Percentiles rank a stretch among this genome's conserved stretches.
Evolutionary conservation across 2,888 invertebrate species (phyloP).

Genomic region (Gastracanthus pulcherrimus): DNA sequence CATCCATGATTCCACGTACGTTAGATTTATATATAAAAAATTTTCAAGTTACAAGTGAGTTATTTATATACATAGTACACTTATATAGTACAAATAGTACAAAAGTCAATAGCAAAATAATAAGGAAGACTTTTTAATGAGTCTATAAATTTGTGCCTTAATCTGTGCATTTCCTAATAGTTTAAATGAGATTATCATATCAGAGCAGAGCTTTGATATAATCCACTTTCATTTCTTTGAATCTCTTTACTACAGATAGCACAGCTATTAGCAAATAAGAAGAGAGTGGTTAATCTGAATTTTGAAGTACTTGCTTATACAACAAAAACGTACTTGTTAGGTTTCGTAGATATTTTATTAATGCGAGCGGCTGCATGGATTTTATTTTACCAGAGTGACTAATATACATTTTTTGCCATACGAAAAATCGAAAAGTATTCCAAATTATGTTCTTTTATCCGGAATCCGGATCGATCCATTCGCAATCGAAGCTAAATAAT

Average conservation of each 20-base stretch:
- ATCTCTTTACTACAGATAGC: constrained; percentile 30
- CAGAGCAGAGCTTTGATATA: constrained; percentile 34
- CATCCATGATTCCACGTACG: constrained; percentile 39
- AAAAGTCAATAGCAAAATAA: constrained; percentile 47
- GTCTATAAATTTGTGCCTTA: constrained; percentile 56
- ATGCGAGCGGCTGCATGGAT: not conserved
- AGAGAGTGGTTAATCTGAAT: constrained; percentile 16
- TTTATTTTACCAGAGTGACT: constrained; percentile 23
- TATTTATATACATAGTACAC: constrained; percentile 23
- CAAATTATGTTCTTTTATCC: constrained; percentile 14
- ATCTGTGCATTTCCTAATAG: constrained; percentile 51
- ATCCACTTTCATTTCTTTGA: constrained; percentile 20
- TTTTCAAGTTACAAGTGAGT: constrained; percentile 21
- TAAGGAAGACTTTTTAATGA: constrained; percentile 31
- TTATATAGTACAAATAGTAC: constrained; percentile 48
- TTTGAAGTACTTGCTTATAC: constrained; percentile 11
- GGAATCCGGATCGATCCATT: no score
- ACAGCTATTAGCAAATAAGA: constrained; percentile 6
- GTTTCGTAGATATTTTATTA: constrained; percentile 1
- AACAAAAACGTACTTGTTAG: constrained; percentile 7
- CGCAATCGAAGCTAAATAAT: not conserved
- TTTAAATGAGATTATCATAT: constrained; percentile 44
- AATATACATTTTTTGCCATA: not conserved
- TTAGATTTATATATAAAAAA: constrained; percentile 35
- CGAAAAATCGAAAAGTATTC: constrained; percentile 8